Conservation (phyloP, 2,113 vertebrate species). For the Acinonyx jubatus region DNA sequence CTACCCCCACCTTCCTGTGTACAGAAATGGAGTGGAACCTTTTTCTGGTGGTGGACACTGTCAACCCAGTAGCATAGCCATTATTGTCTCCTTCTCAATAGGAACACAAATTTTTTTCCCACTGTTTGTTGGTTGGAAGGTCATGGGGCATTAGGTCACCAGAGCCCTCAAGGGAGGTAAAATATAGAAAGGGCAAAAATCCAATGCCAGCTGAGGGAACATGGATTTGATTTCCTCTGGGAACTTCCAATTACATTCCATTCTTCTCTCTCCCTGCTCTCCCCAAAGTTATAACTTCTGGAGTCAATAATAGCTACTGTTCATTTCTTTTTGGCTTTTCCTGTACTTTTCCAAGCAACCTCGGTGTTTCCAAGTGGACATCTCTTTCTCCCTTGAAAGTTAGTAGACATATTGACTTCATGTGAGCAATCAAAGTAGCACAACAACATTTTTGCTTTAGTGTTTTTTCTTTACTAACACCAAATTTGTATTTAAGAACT, state of each 20-base stretch:
- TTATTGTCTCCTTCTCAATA: slow-evolving; percentile 17
- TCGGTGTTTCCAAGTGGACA: not conserved
- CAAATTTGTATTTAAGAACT: not conserved
- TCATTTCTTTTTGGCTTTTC: slow-evolving; percentile 37
- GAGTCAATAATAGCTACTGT: slow-evolving; percentile 56
- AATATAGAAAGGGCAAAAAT: slow-evolving; percentile 38
- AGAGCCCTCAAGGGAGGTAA: slow-evolving; percentile 38
- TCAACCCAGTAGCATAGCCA: not conserved
- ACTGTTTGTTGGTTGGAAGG: slow-evolving; percentile 15
- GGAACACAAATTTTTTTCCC: slow-evolving; percentile 38
- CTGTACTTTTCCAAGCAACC: slow-evolving; percentile 16
- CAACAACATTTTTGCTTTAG: not conserved
- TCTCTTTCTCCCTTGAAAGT: slow-evolving; percentile 12
- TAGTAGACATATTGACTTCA: slow-evolving; percentile 50
- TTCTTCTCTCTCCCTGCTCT: not conserved
- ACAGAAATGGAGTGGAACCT: not conserved
- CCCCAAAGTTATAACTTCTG: slow-evolving; percentile 41
- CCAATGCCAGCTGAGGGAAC: slow-evolving; percentile 9
- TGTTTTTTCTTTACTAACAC: not conserved
- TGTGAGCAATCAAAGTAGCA: not conserved
- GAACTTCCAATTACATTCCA: slow-evolving; percentile 11
- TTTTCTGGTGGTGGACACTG: not conserved
- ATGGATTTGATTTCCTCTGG: slow-evolving; percentile 52
- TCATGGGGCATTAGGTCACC: slow-evolving; percentile 42
- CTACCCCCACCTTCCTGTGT: not conserved